phyloP scores from a whole-genome alignment of 2,797 vertebrate species.

The Galaxias olidus region DNA sequence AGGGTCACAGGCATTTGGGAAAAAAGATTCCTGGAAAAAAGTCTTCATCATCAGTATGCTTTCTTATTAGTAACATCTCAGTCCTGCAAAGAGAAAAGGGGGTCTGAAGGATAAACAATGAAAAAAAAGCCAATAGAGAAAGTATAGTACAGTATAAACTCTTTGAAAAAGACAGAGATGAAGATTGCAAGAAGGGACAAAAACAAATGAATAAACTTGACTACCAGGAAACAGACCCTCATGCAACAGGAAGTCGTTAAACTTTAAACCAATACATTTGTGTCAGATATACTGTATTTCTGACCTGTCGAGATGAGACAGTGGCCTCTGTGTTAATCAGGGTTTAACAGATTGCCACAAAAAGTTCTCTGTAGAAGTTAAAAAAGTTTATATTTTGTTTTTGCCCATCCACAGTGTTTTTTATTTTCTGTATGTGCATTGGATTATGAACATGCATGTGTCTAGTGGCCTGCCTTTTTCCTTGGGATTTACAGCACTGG shows the following conservation, averaged over 20 bases:
- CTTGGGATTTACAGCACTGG: no score
- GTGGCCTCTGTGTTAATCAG: neutral
- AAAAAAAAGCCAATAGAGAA: neutral
- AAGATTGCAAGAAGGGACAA: neutral
- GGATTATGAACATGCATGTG: no score
- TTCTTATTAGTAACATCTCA: slow-evolving; percentile 6
- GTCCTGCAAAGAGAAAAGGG: neutral
- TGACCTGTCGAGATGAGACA: slow-evolving; percentile 10
- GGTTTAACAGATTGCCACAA: neutral
- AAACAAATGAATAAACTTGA: slow-evolving; percentile 34
- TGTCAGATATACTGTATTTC: slow-evolving; percentile 5
- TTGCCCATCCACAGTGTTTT: no score
- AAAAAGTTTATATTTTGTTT: neutral
- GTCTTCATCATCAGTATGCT: slow-evolving; percentile 1
- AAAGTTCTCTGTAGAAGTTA: neutral
- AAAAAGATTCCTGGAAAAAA: slow-evolving; percentile 9
- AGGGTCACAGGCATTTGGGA: slow-evolving; percentile 88
- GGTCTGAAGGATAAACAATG: neutral
- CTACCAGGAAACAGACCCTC: slow-evolving; percentile 1
- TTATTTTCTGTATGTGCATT: no score
- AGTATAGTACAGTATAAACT: neutral
- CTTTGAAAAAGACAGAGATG: neutral
- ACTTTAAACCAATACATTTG: slow-evolving; percentile 23
- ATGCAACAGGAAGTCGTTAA: slow-evolving; percentile 39
- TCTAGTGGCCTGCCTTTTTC: no score